Base-by-base conservation (phyloP, 2,797 vertebrate species). In the Enteromius radiatus region DNA sequence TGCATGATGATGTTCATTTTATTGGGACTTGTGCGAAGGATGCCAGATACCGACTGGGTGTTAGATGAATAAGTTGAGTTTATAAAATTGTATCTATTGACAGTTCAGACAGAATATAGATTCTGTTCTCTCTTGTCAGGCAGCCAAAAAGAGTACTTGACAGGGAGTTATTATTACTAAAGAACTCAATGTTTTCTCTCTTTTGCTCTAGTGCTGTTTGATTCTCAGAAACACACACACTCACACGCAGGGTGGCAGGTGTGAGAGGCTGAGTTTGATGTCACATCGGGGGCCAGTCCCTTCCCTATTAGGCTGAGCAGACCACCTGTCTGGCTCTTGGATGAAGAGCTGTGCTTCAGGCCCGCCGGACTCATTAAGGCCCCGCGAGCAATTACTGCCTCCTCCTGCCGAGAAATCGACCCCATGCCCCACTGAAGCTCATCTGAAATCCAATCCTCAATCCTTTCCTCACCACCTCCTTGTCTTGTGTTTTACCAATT, bases 291-390 rank as follows among this genome's bases (percentile, higher is more conserved):
- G 76, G 65, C 77, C 68, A 15, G 68, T 84, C 74, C 73, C 76
- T 64, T 83, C 65, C 76, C 87, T 85, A 85, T 89, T 88, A 88
- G 81, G 49, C 70, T 70, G 23, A 81, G 68, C 54, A 61, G 85
- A 88, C 88, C 88, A 82, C 86, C 84, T 87, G 85, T 84, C 59
- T 76, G 56, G 49, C 23, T 28, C 61, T 76, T 64, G 82, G 78
- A 88, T 88, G 76, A 86, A 79, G 84, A 87, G 84, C 79, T 77
- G 76, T 73, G 73, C 76, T 86, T 59, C 63, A 76, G 75, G 67
- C 84, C 73, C 17, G 28, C 41, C 28, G 80, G 81, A 86, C 86
- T 89, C 86, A 84, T 89, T 88, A 89, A 56, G 47, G 73, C 78
- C 79, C 71, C 31, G 31, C 71, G 61, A 77, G 86, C 85, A 86